A percentile compares a stretch with the other conserved stretches of the same genome.
Evolutionary conservation across 2,113 vertebrate genomes (phyloP).

Genomic region (Pterocles gutturalis): DNA sequence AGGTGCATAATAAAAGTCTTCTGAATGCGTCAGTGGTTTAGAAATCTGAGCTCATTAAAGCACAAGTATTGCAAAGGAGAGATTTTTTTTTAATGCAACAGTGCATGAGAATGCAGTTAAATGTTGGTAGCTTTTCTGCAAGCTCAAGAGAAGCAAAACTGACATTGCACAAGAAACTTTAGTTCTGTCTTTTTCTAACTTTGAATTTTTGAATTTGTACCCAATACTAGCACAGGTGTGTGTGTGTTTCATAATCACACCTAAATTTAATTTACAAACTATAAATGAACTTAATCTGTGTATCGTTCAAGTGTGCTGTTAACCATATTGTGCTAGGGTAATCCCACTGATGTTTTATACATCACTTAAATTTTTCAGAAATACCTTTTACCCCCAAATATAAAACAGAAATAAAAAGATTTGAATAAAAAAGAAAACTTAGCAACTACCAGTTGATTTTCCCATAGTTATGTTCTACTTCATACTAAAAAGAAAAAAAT

Average conservation of each 20-base stretch:
- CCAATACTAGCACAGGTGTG: rapidly evolving
- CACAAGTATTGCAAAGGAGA: neutral
- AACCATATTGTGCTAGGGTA: neutral
- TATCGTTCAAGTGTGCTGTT: neutral
- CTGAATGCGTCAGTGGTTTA: neutral
- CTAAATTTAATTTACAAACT: neutral
- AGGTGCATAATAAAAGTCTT: neutral
- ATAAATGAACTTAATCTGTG: neutral
- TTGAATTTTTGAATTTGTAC: neutral
- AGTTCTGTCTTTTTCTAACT: neutral
- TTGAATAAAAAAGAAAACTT: neutral
- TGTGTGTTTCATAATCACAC: neutral
- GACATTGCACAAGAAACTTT: neutral
- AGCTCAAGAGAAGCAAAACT: neutral
- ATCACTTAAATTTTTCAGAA: neutral
- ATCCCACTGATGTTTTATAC: neutral
- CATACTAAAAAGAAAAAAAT: neutral
- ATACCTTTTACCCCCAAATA: neutral
- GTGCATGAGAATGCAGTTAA: neutral
- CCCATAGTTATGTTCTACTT: neutral
- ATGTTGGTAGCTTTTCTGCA: neutral
- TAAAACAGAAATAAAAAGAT: neutral
- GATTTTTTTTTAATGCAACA: neutral
- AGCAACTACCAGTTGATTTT: neutral
- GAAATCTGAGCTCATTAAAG: neutral